These are phyloP conservation scores for Hirtodrosophila histrioides DNA, from an alignment of 2,888 invertebrate species.

Conservation along the genomic window DNA sequence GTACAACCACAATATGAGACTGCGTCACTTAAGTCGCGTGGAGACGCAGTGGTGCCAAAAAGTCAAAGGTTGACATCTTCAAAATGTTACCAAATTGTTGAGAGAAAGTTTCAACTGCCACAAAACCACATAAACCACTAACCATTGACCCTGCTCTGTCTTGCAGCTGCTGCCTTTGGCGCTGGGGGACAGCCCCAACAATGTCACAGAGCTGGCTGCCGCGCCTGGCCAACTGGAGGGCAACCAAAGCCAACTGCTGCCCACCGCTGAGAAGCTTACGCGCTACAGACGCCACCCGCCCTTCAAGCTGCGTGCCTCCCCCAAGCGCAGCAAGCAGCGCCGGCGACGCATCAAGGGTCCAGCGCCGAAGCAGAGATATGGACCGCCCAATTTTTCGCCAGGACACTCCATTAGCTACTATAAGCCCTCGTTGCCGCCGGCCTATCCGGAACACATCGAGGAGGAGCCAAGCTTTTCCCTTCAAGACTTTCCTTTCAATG, in stretches of 20 bases:
- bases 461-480: conserved; percentile 65
- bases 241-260: conserved; percentile 36
- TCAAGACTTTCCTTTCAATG: conserved; percentile 76
- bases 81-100: conserved; percentile 31
- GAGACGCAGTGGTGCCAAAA: conserved; percentile 17
- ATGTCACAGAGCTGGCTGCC: conserved; percentile 18
- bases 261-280: conserved; percentile 73
- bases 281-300: conserved; percentile 82
- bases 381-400: conserved; percentile 63
- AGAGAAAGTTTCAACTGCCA: conserved; percentile 35
- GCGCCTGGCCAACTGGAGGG: neutral
- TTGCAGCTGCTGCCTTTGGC: conserved; percentile 41
- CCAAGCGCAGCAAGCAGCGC: conserved; percentile 68
- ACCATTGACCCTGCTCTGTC: conserved; percentile 8
- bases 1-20: conserved; percentile 7
- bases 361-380: conserved; percentile 72
- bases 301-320: conserved; percentile 42
- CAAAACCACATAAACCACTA: conserved; percentile 9
- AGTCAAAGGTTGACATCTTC: conserved; percentile 46
- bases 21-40: conserved; percentile 6
- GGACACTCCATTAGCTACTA: conserved; percentile 58
- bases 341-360: conserved; percentile 69
- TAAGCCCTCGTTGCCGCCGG: conserved; percentile 50
- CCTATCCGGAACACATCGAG: conserved; percentile 38
- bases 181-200: conserved; percentile 21